Conservation (phyloP, 1,140 invertebrate genomes). For the Teleopsis dalmanni region DNA sequence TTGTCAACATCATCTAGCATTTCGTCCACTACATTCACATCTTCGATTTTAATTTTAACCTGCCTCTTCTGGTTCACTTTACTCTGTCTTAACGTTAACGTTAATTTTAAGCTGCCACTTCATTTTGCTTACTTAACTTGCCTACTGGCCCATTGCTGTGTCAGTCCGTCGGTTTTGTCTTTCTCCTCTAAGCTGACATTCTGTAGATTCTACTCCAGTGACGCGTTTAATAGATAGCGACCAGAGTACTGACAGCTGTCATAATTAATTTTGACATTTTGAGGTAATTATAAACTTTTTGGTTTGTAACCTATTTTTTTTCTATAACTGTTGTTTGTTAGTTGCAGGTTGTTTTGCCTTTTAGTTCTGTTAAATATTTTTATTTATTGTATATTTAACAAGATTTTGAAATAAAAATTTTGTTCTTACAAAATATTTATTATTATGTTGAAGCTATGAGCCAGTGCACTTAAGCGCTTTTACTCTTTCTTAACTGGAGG, state of each 20-base stretch:
- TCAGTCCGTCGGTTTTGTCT: background rate
- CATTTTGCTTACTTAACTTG: background rate
- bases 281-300: slow-evolving; percentile 16
- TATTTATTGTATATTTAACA: too few species aligned
- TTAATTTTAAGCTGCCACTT: background rate
- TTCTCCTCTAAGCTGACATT: background rate
- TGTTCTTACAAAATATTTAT: too few species aligned
- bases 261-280: slow-evolving; percentile 19
- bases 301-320: too few species aligned
- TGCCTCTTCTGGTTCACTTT: background rate
- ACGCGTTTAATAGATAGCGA: slow-evolving; percentile 15
- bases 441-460: too few species aligned
- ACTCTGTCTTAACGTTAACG: background rate
- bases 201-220: slow-evolving; percentile 5
- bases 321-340: too few species aligned
- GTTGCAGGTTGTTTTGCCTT: too few species aligned
- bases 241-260: slow-evolving; percentile 16
- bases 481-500: too few species aligned
- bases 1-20: slow-evolving; percentile 15
- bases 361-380: too few species aligned
- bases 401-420: too few species aligned
- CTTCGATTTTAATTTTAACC: slow-evolving; percentile 9
- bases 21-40: too few species aligned
- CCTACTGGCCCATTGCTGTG: background rate
- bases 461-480: too few species aligned